Evolutionary conservation across 2,888 invertebrate genomes (phyloP).

Genomic region (Coelinius sp.): DNA sequence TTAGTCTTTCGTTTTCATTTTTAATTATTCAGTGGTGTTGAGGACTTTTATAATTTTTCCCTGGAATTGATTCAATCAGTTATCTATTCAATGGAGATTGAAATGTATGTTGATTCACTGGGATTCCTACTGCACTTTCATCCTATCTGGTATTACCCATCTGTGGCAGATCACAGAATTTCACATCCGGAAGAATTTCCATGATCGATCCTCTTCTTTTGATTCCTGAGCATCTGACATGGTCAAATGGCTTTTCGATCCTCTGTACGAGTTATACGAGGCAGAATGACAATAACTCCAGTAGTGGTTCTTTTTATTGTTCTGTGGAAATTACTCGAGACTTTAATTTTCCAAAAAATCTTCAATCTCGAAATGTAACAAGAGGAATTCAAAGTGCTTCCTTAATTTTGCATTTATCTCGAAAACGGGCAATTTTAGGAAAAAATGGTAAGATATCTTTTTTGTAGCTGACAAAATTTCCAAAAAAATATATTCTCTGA

Average conservation of each 20-base stretch:
- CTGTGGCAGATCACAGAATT: not conserved
- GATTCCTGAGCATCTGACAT: not conserved
- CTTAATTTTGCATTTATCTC: too few relatives aligned
- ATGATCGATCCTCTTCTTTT: not conserved
- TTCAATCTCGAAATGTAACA: too few relatives aligned
- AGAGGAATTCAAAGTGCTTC: too few relatives aligned
- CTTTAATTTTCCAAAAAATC: too few relatives aligned
- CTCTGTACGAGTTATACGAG: too few relatives aligned
- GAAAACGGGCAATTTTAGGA: too few relatives aligned
- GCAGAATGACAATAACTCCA: too few relatives aligned
- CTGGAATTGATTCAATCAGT: not conserved
- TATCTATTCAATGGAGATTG: not conserved
- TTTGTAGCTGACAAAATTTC: too few relatives aligned
- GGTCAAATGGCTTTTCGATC: not conserved
- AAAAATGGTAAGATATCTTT: too few relatives aligned
- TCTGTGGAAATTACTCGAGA: too few relatives aligned
- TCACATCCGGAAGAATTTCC: not conserved
- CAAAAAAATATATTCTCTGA: too few relatives aligned
- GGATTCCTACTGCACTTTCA: not conserved
- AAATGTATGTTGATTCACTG: not conserved
- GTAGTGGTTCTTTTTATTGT: too few relatives aligned
- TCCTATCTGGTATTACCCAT: not conserved
- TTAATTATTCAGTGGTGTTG: not conserved
- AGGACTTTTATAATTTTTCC: not conserved
- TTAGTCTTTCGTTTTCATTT: not conserved